phyloP scores from a whole-genome alignment of 2,888 invertebrate genomes.

The Drosophila sordidapex region DNA sequence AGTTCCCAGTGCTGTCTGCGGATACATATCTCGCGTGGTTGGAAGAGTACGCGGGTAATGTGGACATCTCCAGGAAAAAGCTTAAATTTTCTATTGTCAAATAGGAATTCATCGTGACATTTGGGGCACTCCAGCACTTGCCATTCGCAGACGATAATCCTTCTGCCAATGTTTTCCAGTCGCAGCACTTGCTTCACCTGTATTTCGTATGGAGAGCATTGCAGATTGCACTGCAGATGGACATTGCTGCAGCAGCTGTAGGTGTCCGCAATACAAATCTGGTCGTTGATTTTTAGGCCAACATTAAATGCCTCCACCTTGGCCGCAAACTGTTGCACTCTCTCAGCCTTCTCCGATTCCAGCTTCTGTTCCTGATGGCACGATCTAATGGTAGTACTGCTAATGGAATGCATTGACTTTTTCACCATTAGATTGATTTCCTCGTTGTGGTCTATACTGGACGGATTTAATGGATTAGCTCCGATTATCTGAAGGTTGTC shows the following conservation, averaged over 20 bases:
- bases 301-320: background rate
- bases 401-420: conserved; percentile 49
- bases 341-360: background rate
- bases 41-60: conserved; percentile 56
- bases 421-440: conserved; percentile 40
- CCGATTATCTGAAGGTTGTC: conserved; percentile 72
- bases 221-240: conserved; percentile 44
- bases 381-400: conserved; percentile 38
- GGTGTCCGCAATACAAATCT: conserved; percentile 4
- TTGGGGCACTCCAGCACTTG: conserved; percentile 12
- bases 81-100: conserved; percentile 48
- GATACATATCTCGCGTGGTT: conserved; percentile 55
- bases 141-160: conserved; percentile 69
- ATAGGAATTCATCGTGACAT: conserved; percentile 57
- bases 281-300: conserved; percentile 67
- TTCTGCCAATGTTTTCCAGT: conserved; percentile 72
- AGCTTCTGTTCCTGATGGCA: background rate
- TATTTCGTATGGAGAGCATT: conserved; percentile 68
- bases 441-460: conserved; percentile 3
- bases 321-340: background rate
- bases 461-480: background rate
- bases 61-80: conserved; percentile 66
- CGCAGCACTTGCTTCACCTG: conserved; percentile 58
- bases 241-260: conserved; percentile 21
- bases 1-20: conserved; percentile 59